Base-by-base conservation (phyloP, 1,140 invertebrate species). In the Chionoecetes opilio region DNA sequence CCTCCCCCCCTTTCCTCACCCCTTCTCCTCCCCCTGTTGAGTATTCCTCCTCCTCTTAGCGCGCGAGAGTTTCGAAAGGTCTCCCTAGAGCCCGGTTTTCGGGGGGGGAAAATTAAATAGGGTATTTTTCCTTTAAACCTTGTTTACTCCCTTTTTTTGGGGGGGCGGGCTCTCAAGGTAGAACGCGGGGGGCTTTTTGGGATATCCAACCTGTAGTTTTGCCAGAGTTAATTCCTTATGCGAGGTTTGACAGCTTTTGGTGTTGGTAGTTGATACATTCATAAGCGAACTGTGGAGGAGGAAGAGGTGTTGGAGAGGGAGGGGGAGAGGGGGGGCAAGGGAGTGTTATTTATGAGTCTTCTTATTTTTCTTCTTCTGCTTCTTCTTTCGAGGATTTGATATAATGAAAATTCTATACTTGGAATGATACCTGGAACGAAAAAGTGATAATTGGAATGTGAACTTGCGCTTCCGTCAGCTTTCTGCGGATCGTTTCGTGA, bases 391-490 rank as follows among this genome's bases (percentile, higher is more conserved):
- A n/a, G 63, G 63, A 21, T 75, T n/a, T n/a, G 21, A 75, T 75
- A n/a, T 75, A 75, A 75, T 75, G 63, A n/a, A n/a, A 75, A 75
- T n/a, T 75, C 63, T 75, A 75, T 75, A 75, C 63, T 75, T 11
- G 63, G 21, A 75, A 75, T 75, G 63, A 26, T 26, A n/a, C 21
- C 63, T 75, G 63, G n/a, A 75, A 75, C 63, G 63, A 75, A 75
- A 75, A 75, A n/a, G 63, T 75, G 63, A 75, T 75, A 75, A 75
- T 75, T 75, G 63, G 63, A 75, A 75, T n/a, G 63, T 75, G 63
- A 75, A 75, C 63, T 75, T 75, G 63, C 6, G 63, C 63, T n/a
- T 17, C 63, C 63, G 63, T 75, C 63, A 75, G 63, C 63, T 75
- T 26, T n/a, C 63, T 75, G 63, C 63, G 63, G 63, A 17, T 75